A percentile compares a stretch with the other conserved stretches of the same genome.
Evolutionary conservation across 1,140 invertebrate species (phyloP).

Genomic region (Cherax destructor): DNA sequence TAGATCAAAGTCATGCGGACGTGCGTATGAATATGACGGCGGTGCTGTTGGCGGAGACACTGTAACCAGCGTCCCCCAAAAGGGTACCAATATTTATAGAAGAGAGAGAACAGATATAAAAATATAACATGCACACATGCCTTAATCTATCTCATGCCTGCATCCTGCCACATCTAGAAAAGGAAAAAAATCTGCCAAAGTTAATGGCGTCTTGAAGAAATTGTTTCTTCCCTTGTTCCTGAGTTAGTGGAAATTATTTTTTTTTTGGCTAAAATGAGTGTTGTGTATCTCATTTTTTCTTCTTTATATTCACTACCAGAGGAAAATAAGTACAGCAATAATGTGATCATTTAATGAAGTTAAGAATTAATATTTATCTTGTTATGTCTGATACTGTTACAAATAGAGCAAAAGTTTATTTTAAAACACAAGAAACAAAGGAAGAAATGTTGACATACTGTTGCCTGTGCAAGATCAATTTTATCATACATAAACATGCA

Average conservation of each 20-base stretch:
- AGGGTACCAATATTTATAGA: neutral
- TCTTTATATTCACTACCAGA: too few relatives aligned
- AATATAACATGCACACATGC: slow-evolving; percentile 34
- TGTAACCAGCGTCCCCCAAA: neutral
- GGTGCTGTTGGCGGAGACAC: slow-evolving; percentile 6
- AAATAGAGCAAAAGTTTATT: too few relatives aligned
- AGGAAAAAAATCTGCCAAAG: slow-evolving; percentile 53
- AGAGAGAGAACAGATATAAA: slow-evolving; percentile 6
- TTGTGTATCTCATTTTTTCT: too few relatives aligned
- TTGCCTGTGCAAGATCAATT: neutral
- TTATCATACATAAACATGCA: slow-evolving; percentile 32
- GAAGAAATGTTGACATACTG: neutral
- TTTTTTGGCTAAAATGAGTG: too few relatives aligned
- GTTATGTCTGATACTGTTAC: too few relatives aligned
- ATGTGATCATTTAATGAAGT: too few relatives aligned
- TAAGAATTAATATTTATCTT: too few relatives aligned
- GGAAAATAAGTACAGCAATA: too few relatives aligned
- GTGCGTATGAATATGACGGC: slow-evolving; percentile 38
- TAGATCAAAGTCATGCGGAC: slow-evolving; percentile 52
- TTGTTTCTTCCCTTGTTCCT: neutral
- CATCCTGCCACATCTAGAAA: slow-evolving; percentile 65
- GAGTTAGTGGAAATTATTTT: neutral
- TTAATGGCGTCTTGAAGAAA: slow-evolving; percentile 12
- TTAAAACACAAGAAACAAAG: neutral
- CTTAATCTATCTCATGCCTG: slow-evolving; percentile 58